A percentile compares a stretch with the other conserved stretches of the same genome.
phyloP scores from a whole-genome alignment of 2,888 invertebrate genomes.

The Phymatocera aterrima region DNA sequence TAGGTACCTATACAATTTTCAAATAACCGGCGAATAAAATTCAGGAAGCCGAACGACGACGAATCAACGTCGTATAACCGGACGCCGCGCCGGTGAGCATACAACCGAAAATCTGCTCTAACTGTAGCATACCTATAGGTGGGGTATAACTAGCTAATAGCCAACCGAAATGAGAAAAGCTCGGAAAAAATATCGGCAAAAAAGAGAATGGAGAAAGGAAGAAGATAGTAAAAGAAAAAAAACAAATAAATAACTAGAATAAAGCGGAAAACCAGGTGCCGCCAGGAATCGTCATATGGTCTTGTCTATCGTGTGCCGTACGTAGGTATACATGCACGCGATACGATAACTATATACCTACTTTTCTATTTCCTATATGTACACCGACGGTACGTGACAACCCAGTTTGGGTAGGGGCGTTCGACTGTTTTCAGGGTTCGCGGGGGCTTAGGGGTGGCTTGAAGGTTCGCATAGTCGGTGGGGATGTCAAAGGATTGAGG shows the following conservation, averaged over 20 bases:
- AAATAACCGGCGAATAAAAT: neutral
- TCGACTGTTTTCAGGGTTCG: conserved; percentile 32
- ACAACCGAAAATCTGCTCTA: neutral
- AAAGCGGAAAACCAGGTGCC: conserved; percentile 66
- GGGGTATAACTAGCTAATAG: neutral
- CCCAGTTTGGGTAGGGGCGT: conserved; percentile 60
- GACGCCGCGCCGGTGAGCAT: neutral
- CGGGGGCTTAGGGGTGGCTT: conserved; percentile 40
- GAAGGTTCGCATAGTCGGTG: conserved; percentile 43
- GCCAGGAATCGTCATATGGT: conserved; percentile 68
- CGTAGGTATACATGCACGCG: neutral
- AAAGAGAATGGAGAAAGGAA: conserved; percentile 42
- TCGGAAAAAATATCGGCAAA: conserved; percentile 46
- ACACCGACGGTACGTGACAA: conserved; percentile 69
- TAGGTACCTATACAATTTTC: conserved; percentile 14
- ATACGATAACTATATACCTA: neutral
- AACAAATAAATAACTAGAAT: conserved; percentile 57
- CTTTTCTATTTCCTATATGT: conserved; percentile 46
- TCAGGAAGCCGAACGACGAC: conserved; percentile 5
- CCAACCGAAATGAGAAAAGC: conserved; percentile 23
- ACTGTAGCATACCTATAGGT: neutral
- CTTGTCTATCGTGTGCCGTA: conserved; percentile 5
- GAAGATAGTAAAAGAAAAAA: conserved; percentile 45
- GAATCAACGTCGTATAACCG: conserved; percentile 12
- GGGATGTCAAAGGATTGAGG: conserved; percentile 43